phyloP scores from a whole-genome alignment of 2,797 vertebrate genomes.

The Spatula versicolor region DNA sequence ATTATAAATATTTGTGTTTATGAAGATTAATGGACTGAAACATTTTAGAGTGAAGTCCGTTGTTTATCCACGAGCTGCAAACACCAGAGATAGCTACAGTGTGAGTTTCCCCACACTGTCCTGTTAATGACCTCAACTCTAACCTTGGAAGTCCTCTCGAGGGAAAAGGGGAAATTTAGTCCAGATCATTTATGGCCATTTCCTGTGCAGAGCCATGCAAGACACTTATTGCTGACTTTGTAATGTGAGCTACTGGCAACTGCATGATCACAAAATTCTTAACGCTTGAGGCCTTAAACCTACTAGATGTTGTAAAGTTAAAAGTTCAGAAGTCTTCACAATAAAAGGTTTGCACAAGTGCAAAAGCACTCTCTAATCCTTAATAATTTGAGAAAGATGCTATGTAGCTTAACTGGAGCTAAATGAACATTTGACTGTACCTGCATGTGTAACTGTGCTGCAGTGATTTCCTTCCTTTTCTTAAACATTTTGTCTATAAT shows the following conservation, averaged over 20 bases:
- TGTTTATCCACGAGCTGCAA: constrained; percentile 54
- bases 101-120: constrained; percentile 39
- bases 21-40: constrained; percentile 62
- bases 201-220: constrained; percentile 3
- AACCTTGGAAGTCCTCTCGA: constrained; percentile 43
- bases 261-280: neutral
- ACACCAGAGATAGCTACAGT: neutral
- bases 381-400: neutral
- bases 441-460: neutral
- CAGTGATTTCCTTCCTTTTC: neutral
- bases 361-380: neutral
- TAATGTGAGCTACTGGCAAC: neutral
- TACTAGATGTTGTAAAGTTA: neutral
- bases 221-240: neutral
- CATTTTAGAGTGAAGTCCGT: constrained; percentile 5
- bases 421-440: neutral
- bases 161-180: constrained; percentile 35
- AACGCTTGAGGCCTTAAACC: neutral
- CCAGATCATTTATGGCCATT: constrained; percentile 4
- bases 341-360: neutral
- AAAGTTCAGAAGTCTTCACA: neutral
- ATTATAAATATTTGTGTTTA: constrained; percentile 63
- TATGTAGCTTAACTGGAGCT: neutral
- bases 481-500: neutral
- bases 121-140: constrained; percentile 57